A percentile compares a stretch with the other conserved stretches of the same genome.
phyloP scores from a whole-genome alignment of 2,113 vertebrate genomes.

The Pelobates fuscus region DNA sequence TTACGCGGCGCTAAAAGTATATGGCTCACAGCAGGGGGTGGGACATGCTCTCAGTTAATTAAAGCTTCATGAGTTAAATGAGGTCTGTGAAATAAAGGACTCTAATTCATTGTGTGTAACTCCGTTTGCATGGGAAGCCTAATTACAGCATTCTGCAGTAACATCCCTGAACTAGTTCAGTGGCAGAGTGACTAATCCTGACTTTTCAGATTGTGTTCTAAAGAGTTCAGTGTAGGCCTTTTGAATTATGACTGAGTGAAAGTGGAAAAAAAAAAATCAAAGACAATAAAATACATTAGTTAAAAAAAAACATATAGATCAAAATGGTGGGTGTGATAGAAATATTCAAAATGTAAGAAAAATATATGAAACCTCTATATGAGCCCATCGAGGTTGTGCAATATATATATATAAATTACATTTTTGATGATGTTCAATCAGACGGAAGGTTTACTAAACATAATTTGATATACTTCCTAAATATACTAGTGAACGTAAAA shows the following conservation, averaged over 20 bases:
- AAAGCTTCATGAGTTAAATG: constrained; percentile 43
- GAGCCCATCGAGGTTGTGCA: too few species aligned
- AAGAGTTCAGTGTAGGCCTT: neutral
- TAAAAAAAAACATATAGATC: neutral
- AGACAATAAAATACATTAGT: neutral
- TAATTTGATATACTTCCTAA: too few species aligned
- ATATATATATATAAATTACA: too few species aligned
- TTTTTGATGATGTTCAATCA: too few species aligned
- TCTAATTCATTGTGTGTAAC: constrained; percentile 39
- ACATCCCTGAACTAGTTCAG: constrained; percentile 19
- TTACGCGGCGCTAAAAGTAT: constrained; percentile 38
- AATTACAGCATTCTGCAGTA: constrained; percentile 19
- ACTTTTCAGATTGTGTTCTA: neutral
- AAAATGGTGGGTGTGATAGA: neutral
- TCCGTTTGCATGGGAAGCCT: constrained; percentile 26
- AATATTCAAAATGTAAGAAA: too few species aligned
- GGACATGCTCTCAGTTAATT: constrained; percentile 43
- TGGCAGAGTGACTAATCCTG: constrained; percentile 4
- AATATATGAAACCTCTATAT: too few species aligned
- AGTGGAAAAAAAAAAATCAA: neutral
- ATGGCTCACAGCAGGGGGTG: constrained; percentile 26
- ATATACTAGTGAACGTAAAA: too few species aligned
- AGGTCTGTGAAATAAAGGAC: constrained; percentile 38
- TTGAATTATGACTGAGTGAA: neutral
- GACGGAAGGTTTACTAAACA: too few species aligned